Percentiles rank a stretch among this genome's conserved stretches.
phyloP scores from a whole-genome alignment of 1,140 invertebrate species.

The Physella acuta region DNA sequence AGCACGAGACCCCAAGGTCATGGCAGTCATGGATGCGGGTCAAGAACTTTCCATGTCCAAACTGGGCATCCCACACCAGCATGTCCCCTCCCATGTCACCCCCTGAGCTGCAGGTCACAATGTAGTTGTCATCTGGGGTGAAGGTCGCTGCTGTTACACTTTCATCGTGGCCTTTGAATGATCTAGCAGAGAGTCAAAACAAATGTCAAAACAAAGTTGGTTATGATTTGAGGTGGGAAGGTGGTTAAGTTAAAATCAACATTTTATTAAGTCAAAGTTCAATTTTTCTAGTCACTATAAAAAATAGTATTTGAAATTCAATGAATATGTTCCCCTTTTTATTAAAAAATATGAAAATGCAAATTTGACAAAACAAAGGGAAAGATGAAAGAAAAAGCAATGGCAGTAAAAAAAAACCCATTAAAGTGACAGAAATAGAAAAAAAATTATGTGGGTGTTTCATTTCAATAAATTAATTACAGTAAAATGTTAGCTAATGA shows the following conservation, averaged over 20 bases:
- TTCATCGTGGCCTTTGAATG: slow-evolving; percentile 70
- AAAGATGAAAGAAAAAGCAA: no score
- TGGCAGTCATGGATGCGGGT: slow-evolving; percentile 69
- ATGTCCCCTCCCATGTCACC: slow-evolving; percentile 68
- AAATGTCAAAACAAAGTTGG: neutral
- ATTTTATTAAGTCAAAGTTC: neutral
- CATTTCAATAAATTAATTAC: no score
- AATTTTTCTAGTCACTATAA: neutral
- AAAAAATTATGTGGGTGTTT: no score
- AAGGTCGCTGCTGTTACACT: slow-evolving; percentile 68
- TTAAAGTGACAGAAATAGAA: no score
- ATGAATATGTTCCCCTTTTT: no score
- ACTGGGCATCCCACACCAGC: slow-evolving; percentile 67
- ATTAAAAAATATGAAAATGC: no score
- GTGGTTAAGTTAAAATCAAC: neutral
- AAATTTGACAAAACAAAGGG: no score
- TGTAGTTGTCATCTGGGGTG: slow-evolving; percentile 69
- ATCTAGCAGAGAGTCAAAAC: slow-evolving; percentile 59
- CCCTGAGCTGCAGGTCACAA: slow-evolving; percentile 70
- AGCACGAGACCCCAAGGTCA: slow-evolving; percentile 73
- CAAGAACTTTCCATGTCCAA: slow-evolving; percentile 59
- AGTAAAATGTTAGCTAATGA: no score
- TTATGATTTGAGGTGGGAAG: neutral
- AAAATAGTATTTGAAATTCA: no score
- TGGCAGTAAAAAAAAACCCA: no score